Conservation (phyloP, 1,140 invertebrate genomes). For the Brachionus paranguensis region DNA sequence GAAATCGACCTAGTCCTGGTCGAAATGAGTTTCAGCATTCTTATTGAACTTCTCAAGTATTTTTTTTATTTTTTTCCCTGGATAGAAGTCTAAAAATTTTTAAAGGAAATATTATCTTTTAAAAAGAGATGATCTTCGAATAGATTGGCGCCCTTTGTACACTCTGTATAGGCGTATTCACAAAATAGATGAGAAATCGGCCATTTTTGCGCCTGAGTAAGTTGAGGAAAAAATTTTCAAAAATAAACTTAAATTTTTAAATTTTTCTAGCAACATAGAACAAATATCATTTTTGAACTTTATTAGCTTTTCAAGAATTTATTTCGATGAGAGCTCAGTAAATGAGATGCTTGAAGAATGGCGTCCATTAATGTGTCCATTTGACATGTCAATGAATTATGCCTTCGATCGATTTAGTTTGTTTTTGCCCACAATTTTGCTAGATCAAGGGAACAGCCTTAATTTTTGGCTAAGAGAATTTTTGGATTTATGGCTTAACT, state of each 20-base stretch:
- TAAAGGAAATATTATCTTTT: conserved; percentile 70
- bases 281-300: conserved; percentile 19
- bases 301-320: conserved; percentile 47
- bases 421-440: neutral
- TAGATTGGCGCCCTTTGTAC: conserved; percentile 81
- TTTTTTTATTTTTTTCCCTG: neutral
- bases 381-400: conserved; percentile 53
- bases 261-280: conserved; percentile 52
- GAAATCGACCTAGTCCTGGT: neutral
- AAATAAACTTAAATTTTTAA: conserved; percentile 49
- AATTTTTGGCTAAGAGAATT: conserved; percentile 18
- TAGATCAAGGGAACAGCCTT: neutral
- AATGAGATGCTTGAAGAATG: conserved; percentile 80
- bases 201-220: conserved; percentile 8
- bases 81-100: neutral
- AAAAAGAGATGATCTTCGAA: conserved; percentile 68
- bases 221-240: conserved; percentile 59
- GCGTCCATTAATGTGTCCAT: conserved; percentile 69
- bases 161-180: neutral
- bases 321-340: conserved; percentile 71
- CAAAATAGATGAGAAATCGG: neutral
- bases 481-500: conserved; percentile 24
- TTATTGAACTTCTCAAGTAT: neutral
- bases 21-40: neutral
- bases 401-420: neutral